phyloP scores from a whole-genome alignment of 2,113 vertebrate species.

The Laticauda laticaudata region DNA sequence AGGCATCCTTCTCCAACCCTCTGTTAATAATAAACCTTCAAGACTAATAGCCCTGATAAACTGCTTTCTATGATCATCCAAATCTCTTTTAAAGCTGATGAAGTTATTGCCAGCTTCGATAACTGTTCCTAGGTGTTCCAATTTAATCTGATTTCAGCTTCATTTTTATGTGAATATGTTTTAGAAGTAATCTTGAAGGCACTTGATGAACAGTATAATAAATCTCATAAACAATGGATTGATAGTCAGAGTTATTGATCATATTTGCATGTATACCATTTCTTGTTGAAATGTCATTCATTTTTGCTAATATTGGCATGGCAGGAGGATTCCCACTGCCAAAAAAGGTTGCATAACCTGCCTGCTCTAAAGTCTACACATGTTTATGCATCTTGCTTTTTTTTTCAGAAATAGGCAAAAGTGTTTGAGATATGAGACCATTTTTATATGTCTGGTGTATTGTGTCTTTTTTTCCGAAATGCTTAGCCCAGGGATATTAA shows the following conservation, averaged over 20 bases:
- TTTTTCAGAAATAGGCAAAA: background rate
- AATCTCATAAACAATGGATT: background rate
- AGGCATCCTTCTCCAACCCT: background rate
- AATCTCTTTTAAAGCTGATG: background rate
- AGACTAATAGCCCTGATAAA: background rate
- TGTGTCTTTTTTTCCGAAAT: slow-evolving; percentile 28
- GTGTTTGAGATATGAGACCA: background rate
- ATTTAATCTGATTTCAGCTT: background rate
- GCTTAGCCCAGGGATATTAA: background rate
- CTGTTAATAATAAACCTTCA: background rate
- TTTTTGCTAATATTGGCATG: background rate
- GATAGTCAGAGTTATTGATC: background rate
- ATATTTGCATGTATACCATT: background rate
- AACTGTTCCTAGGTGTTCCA: background rate
- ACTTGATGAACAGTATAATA: background rate
- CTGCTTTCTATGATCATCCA: background rate
- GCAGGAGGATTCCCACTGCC: background rate
- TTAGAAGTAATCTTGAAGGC: background rate
- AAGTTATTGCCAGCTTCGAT: background rate
- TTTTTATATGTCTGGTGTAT: background rate
- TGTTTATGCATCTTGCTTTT: background rate
- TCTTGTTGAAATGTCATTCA: background rate
- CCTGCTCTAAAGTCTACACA: background rate
- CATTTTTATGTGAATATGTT: background rate
- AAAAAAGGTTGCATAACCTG: background rate